These are phyloP conservation scores for Melinaea marsaeus DNA, from an alignment of 2,888 invertebrate species.

Conservation along the genomic window DNA sequence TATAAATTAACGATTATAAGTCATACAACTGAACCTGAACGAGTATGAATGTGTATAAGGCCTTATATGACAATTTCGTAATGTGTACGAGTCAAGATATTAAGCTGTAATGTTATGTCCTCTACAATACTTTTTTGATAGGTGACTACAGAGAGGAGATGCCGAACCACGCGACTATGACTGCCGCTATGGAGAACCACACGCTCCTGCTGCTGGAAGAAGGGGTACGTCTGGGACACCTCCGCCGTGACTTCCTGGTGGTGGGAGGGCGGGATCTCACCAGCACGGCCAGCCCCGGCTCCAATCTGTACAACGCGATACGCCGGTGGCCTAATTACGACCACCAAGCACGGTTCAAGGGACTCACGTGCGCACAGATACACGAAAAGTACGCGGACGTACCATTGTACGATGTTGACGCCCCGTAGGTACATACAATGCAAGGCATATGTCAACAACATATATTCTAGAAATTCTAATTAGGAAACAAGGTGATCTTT, in stretches of 20 bases:
- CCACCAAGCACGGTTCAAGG: slow-evolving; percentile 39
- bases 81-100: too few relatives aligned
- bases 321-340: slow-evolving; percentile 47
- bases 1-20: too few relatives aligned
- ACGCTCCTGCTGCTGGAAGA: slow-evolving; percentile 46
- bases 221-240: slow-evolving; percentile 48
- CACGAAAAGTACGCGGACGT: slow-evolving; percentile 29
- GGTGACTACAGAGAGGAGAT: slow-evolving; percentile 63
- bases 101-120: too few relatives aligned
- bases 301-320: slow-evolving; percentile 51
- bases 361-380: slow-evolving; percentile 49
- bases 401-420: slow-evolving; percentile 7
- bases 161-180: slow-evolving; percentile 42
- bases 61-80: too few relatives aligned
- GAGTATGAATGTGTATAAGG: too few relatives aligned
- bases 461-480: too few relatives aligned
- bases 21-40: too few relatives aligned
- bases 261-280: slow-evolving; percentile 53
- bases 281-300: slow-evolving; percentile 53
- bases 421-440: too few relatives aligned
- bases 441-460: too few relatives aligned
- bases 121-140: slow-evolving; percentile 33
- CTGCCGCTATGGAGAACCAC: slow-evolving; percentile 46
- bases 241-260: slow-evolving; percentile 50
- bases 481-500: too few relatives aligned